Evolutionary conservation across 2,888 invertebrate species (phyloP), one percentile per base, ranked within the genome.

Genomic region (Mantis religiosa): DNA sequence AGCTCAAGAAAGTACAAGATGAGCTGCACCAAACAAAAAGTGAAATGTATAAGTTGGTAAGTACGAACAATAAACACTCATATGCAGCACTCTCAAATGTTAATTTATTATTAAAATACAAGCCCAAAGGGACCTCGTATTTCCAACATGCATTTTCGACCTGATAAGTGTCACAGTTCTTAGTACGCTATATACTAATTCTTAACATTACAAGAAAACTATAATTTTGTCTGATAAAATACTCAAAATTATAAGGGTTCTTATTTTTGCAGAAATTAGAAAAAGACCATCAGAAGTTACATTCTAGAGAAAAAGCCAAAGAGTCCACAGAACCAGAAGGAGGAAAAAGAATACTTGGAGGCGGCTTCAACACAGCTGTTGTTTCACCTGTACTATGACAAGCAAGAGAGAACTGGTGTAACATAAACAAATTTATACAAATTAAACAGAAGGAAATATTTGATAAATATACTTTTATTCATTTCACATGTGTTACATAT

Each of bases 21-120:
- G 97, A 97, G 90, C 93, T 97, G 86, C 93, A 94, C 41, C 94
- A 95, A 20, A 93, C 95, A 91, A 97, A 97, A 92, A 95, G 95
- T 92, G 96, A 96, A 92, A 96, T 96, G 92, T 94, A 94, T 83
- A 83, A 27, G 28, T 88, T 84, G 89, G 89, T 89, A 87, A 86
- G 54, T 71, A 71, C 6, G 20, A 71, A 71, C 41, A 12, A 41
- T 41, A 12, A 41, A 12, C 12, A 41, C 12, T 41, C 12, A 41
- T 6, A 12, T 41, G 41, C 41, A 41, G 41, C 12, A 41, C 41
- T 41, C 12, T 12, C 41, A 41, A 8, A 7, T 8, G 1, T 34
- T 34, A 34, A 34, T 41, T 41, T 41, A 41, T 41, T 41, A 9
- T 6, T 41, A 9, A 41, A 41, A 41, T 41, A 34, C n/a, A n/a